These are phyloP conservation scores for Holcopasites calliopsidis DNA, from an alignment of 1,140 invertebrate genomes.

Conservation along the genomic window DNA sequence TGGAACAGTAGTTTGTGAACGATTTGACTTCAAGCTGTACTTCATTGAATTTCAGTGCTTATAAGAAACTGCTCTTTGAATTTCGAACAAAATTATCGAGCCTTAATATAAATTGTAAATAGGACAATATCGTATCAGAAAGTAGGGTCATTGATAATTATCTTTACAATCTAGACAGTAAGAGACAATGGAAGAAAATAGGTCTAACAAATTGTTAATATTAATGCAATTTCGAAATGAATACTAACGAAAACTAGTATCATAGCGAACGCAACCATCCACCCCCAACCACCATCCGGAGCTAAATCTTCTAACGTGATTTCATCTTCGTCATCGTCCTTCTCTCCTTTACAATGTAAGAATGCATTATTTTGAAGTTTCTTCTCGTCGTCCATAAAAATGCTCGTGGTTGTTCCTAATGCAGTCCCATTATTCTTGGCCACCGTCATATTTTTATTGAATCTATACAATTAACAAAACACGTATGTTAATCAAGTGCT, in stretches of 20 bases:
- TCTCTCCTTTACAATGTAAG: slow-evolving; percentile 10
- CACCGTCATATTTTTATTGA: slow-evolving; percentile 36
- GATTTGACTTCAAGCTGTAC: no score
- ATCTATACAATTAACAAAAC: not conserved
- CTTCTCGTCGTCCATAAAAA: slow-evolving; percentile 31
- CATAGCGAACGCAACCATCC: slow-evolving; percentile 80
- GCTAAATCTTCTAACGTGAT: slow-evolving; percentile 71
- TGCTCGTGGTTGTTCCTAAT: not conserved
- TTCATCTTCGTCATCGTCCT: slow-evolving; percentile 48
- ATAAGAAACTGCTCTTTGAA: no score
- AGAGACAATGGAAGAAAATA: no score
- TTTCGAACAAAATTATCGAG: no score
- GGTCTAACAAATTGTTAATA: not conserved
- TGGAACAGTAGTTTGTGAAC: no score
- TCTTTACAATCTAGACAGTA: no score
- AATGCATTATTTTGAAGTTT: not conserved
- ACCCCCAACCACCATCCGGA: slow-evolving; percentile 82
- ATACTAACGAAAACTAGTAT: slow-evolving; percentile 75
- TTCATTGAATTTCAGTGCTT: no score
- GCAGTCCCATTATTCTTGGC: slow-evolving; percentile 21
- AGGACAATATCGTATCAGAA: no score
- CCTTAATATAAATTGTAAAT: no score
- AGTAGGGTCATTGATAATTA: no score
- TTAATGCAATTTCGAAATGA: not conserved
- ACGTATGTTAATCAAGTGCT: not conserved